Evolutionary conservation across 2,797 vertebrate genomes (phyloP).

Genomic region (Acrocephalus scirpaceus): DNA sequence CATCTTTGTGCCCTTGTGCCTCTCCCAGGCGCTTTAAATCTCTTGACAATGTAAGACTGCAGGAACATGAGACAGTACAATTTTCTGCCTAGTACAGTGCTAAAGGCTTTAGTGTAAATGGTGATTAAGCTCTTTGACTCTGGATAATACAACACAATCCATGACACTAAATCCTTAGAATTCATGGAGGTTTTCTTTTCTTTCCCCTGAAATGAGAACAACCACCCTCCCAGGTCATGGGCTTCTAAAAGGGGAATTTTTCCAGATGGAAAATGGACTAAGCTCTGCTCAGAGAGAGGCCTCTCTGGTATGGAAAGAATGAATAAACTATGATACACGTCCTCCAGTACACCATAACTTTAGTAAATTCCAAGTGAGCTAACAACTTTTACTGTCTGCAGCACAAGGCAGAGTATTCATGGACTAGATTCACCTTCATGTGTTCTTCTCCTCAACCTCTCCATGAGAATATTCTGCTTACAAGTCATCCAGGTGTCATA

Average conservation of each 20-base stretch:
- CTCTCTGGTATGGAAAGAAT: conserved; percentile 52
- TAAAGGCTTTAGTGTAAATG: conserved; percentile 1
- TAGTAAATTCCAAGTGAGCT: background rate
- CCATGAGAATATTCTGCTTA: background rate
- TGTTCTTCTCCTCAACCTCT: background rate
- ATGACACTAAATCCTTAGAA: conserved; percentile 12
- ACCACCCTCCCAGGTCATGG: background rate
- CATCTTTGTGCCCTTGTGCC: background rate
- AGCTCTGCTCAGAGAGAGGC: background rate
- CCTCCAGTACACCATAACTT: background rate
- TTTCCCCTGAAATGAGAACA: background rate
- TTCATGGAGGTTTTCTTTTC: conserved; percentile 13
- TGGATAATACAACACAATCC: background rate
- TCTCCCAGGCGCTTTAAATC: background rate
- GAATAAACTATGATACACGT: conserved; percentile 12
- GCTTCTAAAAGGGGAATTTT: conserved; percentile 3
- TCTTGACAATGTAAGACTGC: background rate
- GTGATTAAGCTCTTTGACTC: background rate
- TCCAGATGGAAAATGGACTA: conserved; percentile 28
- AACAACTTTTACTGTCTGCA: background rate
- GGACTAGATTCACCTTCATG: background rate
- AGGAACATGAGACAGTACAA: background rate
- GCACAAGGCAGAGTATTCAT: background rate
- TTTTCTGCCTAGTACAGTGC: background rate
- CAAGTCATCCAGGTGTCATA: background rate